Evolutionary conservation across 2,797 vertebrate species (phyloP), one percentile per base, ranked within the genome.

Genomic region (Ptychobarbus kaznakovi): DNA sequence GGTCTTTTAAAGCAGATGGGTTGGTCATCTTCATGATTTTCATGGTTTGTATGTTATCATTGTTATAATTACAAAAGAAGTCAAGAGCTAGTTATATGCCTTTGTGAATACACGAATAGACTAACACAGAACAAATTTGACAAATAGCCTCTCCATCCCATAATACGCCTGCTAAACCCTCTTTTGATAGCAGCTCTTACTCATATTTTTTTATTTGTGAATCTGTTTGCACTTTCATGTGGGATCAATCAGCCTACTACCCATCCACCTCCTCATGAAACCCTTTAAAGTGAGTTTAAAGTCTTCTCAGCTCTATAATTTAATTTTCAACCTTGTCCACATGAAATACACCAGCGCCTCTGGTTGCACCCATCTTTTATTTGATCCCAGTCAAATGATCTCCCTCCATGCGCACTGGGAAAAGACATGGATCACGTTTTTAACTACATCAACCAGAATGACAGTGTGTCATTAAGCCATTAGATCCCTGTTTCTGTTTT

Each of bases 281-380:
- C 32, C 16, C 15, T 87, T 76, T 65, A 80, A 81, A 63, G 44
- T n/a, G 61, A 46, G 70, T 53, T 28, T 76, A 15, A 20, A 69
- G 28, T 46, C 44, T n/a, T 35, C 28, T 75, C 79, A 79, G 35
- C 22, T 58, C 80, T 89, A 42, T 87, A 85, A 89, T 87, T 87
- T 66, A 74, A 40, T 51, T 65, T 66, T 80, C 20, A 78, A 58
- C 65, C 51, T 82, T 51, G 12, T 76, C 86, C 70, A 49, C 61
- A 86, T 72, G n/a, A 82, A 87, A 68, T 28, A 32, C 32, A 25
- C 25, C 84, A 75, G 69, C 44, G 72, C 46, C 49, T 85, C 63
- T 40, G n/a, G 63, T 73, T 44, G 65, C 16, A 77, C 32, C 32
- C 75, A 28, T 69, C 44, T 58, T 66, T 68, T 22, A 72, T 65